Base-by-base conservation (phyloP, 2,113 vertebrate species). In the Labrus mixtus region DNA sequence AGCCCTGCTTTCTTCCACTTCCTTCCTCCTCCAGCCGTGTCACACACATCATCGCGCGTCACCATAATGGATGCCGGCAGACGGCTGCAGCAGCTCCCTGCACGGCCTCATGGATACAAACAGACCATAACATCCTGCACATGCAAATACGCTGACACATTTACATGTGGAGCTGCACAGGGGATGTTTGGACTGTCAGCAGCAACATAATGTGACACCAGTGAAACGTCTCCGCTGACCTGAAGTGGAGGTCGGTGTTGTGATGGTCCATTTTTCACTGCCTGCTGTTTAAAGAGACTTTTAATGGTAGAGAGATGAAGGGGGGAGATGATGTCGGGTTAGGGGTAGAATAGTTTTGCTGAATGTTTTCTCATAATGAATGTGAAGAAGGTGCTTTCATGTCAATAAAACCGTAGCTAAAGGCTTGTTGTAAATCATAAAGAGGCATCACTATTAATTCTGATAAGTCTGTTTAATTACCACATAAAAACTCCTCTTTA, bases 11-110 rank as follows among this genome's bases (percentile, higher is more conserved):
- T 81, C 87, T 87, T 86, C 74, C 59, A 87, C 90, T 91, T 93
- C 91, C 93, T 93, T 93, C 89, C 93, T 89, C 76, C 87, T 73
- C 67, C 73, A 73, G 29, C 76, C 54, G 48, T 91, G 90, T 93
- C 91, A 90, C 86, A 90, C 83, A 87, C 76, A 87, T 90, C 87
- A 90, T 83, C 87, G 76, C 43, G n/a, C 23, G 69, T 89, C 78
- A 75, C 73, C 22, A 4, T 87, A 87, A 87, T 85, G 75, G 87
- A 83, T 16, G 62, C n/a, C 25, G 84, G 82, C 89, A 87, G 85
- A 62, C 53, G 60, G 73, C 74, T 70, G 78, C n/a, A 63, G 83
- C 61, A 45, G 68, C 83, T 80, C 87, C 87, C 81, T 67, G 73
- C 69, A 65, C 10, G 43, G 80, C 70, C 76, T 79, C 68, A 37